Conservation (phyloP, 2,888 invertebrate species). For the Lithosia quadra region DNA sequence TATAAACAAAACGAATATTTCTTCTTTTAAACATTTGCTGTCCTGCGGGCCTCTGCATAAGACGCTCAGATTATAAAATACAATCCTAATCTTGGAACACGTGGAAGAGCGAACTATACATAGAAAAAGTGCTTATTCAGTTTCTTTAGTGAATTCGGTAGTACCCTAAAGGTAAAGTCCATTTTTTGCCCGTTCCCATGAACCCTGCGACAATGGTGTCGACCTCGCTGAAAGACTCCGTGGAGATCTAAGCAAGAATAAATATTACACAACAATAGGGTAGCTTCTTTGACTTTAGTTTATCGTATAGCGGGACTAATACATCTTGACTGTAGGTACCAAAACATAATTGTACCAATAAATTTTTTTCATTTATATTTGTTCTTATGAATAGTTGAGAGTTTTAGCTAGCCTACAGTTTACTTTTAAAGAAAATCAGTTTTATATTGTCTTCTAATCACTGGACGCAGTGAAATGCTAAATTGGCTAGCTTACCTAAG, state of each 20-base stretch:
- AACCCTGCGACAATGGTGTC: slow-evolving; percentile 82
- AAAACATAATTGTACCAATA: background rate
- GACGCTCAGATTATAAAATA: slow-evolving; percentile 72
- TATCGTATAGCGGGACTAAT: slow-evolving; percentile 39
- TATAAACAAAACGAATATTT: slow-evolving; percentile 48
- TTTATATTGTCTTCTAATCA: no score
- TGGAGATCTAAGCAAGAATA: slow-evolving; percentile 85
- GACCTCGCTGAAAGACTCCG: slow-evolving; percentile 83
- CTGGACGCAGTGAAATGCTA: no score
- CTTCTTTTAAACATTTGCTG: slow-evolving; percentile 37
- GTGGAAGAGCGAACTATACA: slow-evolving; percentile 73
- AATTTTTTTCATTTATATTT: no score
- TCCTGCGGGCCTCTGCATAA: slow-evolving; percentile 62
- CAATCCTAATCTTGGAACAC: slow-evolving; percentile 78
- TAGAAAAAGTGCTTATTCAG: slow-evolving; percentile 84
- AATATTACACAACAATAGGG: slow-evolving; percentile 84
- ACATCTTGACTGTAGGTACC: slow-evolving; percentile 56
- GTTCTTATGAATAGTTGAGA: no score
- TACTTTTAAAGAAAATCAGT: no score
- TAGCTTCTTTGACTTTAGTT: slow-evolving; percentile 84
- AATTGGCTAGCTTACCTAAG: no score
- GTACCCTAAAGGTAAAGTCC: slow-evolving; percentile 77
- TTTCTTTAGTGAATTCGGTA: slow-evolving; percentile 72
- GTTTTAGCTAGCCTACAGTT: no score
- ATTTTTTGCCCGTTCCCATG: slow-evolving; percentile 86